phyloP scores from a whole-genome alignment of 2,888 invertebrate genomes.

The Globia sparganii region DNA sequence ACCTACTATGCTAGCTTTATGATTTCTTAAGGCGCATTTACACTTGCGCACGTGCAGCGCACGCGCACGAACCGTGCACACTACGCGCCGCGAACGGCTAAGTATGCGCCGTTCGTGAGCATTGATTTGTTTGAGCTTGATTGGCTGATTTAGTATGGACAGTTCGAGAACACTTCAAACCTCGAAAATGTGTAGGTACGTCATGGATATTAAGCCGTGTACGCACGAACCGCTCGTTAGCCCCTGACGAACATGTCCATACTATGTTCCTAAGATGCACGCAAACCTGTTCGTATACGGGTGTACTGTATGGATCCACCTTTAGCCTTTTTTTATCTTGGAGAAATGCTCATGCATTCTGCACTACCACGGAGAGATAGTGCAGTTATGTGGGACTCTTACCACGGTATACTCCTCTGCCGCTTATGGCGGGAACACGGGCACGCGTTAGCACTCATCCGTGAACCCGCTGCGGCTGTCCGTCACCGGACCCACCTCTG shows the following conservation, averaged over 20 bases:
- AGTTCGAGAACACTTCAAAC: not conserved
- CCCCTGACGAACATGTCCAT: not conserved
- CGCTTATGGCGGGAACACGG: too few species aligned
- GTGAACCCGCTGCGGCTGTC: too few species aligned
- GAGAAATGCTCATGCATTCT: too few species aligned
- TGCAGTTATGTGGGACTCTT: too few species aligned
- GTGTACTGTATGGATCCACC: not conserved
- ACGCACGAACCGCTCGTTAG: not conserved
- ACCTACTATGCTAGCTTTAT: not conserved
- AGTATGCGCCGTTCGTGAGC: not conserved
- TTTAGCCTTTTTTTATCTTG: too few species aligned
- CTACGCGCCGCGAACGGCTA: not conserved
- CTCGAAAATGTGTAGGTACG: not conserved
- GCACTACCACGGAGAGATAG: too few species aligned
- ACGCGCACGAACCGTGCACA: not conserved
- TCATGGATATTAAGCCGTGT: too few species aligned
- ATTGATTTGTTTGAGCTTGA: not conserved
- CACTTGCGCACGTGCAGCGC: not conserved
- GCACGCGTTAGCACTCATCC: too few species aligned
- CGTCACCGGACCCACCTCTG: too few species aligned
- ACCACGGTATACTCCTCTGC: too few species aligned
- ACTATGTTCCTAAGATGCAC: not conserved
- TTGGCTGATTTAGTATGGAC: not conserved
- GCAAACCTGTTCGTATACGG: not conserved
- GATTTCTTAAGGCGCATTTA: not conserved